Base-by-base conservation (phyloP, 2,113 vertebrate genomes). In the Engystomops pustulosus region DNA sequence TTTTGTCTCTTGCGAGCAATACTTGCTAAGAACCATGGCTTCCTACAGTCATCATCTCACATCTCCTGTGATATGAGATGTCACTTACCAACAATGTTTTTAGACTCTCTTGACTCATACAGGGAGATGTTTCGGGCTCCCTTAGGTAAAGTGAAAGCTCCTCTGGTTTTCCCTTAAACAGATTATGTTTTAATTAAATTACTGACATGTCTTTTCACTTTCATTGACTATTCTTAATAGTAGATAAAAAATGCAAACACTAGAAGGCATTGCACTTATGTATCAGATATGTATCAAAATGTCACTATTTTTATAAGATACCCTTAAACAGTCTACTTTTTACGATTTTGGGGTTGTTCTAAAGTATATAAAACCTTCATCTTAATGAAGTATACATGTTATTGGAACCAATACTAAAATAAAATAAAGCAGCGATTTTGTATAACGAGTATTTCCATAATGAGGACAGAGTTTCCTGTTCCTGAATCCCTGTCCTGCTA, bases 161-260 rank as follows among this genome's bases (percentile, higher is more conserved):
- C 94, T 94, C 95, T 95, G 3, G 89, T 94, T 90, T 95, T 96
- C 95, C 96, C 96, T 99, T 98, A 84, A 93, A 94, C 69, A 89
- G 82, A 96, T 94, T 74, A 58, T 49, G n/a, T n/a, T 79, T 86
- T 78, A 71, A 88, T 97, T 78, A 86, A 86, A 4, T 77, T 70
- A 86, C 87, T 6, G 81, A 88, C 75, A 45, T 70, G 85, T 72
- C 85, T 85, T 79, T 4, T 9, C 70, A 41, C 34, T 89, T 93
- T 90, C 92, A 93, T 88, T 92, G 91, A 93, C 88, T 89, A 86
- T 45, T 1, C 32, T 77, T 34, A 68, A 83, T 82, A 45, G 17
- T 6, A 15, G 10, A 27, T n/a, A 4, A 53, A 38, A 41, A 55
- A 76, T 20, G 36, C 9, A 45, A 18, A 80, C 27, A 27, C 58